These are phyloP conservation scores for Tragopan temminckii DNA, from an alignment of 2,797 vertebrate genomes.

Conservation along the genomic window DNA sequence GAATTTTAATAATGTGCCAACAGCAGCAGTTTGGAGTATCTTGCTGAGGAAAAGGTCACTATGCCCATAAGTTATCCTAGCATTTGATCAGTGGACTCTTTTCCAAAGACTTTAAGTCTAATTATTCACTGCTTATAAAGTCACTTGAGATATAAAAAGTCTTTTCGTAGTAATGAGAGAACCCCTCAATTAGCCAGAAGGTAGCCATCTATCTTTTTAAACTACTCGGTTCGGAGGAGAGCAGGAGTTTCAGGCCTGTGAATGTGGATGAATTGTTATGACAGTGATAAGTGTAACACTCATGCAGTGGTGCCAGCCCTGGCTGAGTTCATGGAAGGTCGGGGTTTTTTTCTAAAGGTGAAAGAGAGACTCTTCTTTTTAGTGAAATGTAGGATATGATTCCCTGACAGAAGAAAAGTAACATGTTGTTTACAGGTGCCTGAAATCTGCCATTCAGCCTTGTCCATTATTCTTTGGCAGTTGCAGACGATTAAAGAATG, in stretches of 20 bases:
- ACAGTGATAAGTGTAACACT: constrained; percentile 75
- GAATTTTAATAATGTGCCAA: constrained; percentile 77
- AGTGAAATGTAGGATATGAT: neutral
- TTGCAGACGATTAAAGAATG: constrained; percentile 39
- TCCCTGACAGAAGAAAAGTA: constrained; percentile 9
- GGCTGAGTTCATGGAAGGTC: constrained; percentile 14
- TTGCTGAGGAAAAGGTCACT: constrained; percentile 79
- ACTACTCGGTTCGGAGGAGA: constrained; percentile 70
- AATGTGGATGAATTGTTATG: constrained; percentile 76
- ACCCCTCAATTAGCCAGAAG: constrained; percentile 84
- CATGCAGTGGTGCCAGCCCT: neutral
- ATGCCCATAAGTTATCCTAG: constrained; percentile 76
- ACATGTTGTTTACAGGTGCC: neutral
- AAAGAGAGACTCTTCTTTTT: constrained; percentile 1
- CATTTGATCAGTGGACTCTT: constrained; percentile 77
- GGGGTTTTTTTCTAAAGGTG: neutral
- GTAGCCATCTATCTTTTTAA: constrained; percentile 84
- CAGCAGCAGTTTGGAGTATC: constrained; percentile 72
- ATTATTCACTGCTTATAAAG: constrained; percentile 82
- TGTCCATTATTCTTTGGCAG: constrained; percentile 23
- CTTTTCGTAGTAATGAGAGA: constrained; percentile 81
- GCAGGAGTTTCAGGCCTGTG: constrained; percentile 51
- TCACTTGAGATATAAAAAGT: constrained; percentile 81
- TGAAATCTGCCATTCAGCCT: neutral
- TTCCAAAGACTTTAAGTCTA: constrained; percentile 73